These are phyloP conservation scores for Epinotia nisella DNA, from an alignment of 2,888 invertebrate species.

Conservation along the genomic window DNA sequence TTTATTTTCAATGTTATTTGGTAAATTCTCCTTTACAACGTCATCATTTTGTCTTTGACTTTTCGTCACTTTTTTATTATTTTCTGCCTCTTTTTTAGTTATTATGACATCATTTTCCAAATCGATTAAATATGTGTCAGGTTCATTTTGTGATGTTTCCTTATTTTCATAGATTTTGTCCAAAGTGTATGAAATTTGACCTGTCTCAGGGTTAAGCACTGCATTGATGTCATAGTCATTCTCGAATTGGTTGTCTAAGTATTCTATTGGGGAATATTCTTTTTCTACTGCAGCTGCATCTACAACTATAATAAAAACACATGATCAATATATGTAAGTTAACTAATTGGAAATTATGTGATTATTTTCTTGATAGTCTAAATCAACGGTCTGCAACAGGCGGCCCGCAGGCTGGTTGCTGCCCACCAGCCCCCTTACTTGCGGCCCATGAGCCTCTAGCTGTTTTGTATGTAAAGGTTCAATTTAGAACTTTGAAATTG, in stretches of 20 bases:
- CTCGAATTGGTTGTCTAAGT: constrained; percentile 27
- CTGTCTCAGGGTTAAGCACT: constrained; percentile 9
- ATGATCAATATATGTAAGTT: too few species aligned
- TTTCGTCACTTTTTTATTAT: background rate
- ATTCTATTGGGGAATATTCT: constrained; percentile 15
- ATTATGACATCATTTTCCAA: constrained; percentile 25
- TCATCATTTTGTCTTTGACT: constrained; percentile 3
- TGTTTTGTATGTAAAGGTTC: too few species aligned
- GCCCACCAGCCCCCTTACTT: too few species aligned
- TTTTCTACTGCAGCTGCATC: constrained; percentile 3
- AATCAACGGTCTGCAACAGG: too few species aligned
- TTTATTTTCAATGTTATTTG: constrained; percentile 20
- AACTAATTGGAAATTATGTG: too few species aligned
- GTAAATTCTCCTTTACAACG: constrained; percentile 29
- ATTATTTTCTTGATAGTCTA: too few species aligned
- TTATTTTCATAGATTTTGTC: constrained; percentile 18
- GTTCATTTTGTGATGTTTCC: constrained; percentile 3
- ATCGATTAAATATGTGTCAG: constrained; percentile 13
- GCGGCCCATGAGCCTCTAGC: too few species aligned
- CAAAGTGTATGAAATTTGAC: constrained; percentile 29
- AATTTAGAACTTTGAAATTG: too few species aligned
- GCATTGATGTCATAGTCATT: constrained; percentile 28
- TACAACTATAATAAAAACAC: background rate
- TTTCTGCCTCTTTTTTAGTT: background rate
- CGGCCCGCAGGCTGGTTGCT: too few species aligned